Evolutionary conservation across 1,140 invertebrate species (phyloP).

Genomic region (Stenopsyche tienmushanensis): DNA sequence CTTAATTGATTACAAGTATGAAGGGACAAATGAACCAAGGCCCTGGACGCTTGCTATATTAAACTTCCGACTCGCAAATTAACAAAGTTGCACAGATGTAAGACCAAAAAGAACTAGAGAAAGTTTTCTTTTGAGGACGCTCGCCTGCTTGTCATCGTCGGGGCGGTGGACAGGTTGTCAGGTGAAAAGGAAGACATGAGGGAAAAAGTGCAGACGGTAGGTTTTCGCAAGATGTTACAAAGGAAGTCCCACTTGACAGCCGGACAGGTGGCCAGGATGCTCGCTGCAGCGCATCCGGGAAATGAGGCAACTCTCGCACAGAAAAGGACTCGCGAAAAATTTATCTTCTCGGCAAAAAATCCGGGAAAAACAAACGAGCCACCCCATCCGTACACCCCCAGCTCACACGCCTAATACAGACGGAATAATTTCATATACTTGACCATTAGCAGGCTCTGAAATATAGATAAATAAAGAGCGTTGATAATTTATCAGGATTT

Average conservation of each 20-base stretch:
- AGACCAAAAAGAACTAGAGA: constrained; percentile 4
- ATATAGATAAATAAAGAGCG: too few relatives aligned
- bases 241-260: constrained; percentile 27
- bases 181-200: constrained; percentile 17
- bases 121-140: constrained; percentile 22
- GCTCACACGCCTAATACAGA: too few relatives aligned
- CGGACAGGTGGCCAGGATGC: constrained; percentile 24
- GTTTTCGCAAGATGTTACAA: constrained; percentile 25
- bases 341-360: neutral
- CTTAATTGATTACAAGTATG: too few relatives aligned
- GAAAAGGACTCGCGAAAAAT: constrained; percentile 13
- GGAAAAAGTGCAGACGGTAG: constrained; percentile 18
- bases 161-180: constrained; percentile 26
- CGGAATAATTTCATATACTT: too few relatives aligned
- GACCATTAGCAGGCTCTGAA: too few relatives aligned
- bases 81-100: neutral
- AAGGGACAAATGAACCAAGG: too few relatives aligned
- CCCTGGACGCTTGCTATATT: too few relatives aligned
- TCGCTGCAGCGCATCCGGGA: too few relatives aligned
- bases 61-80: constrained; percentile 2
- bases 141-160: neutral
- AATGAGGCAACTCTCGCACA: neutral
- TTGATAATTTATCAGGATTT: too few relatives aligned
- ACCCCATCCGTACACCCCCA: neutral
- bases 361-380: neutral